These are phyloP conservation scores for Alligator mississippiensis DNA, from an alignment of 2,113 vertebrate genomes.

Conservation along the genomic window DNA sequence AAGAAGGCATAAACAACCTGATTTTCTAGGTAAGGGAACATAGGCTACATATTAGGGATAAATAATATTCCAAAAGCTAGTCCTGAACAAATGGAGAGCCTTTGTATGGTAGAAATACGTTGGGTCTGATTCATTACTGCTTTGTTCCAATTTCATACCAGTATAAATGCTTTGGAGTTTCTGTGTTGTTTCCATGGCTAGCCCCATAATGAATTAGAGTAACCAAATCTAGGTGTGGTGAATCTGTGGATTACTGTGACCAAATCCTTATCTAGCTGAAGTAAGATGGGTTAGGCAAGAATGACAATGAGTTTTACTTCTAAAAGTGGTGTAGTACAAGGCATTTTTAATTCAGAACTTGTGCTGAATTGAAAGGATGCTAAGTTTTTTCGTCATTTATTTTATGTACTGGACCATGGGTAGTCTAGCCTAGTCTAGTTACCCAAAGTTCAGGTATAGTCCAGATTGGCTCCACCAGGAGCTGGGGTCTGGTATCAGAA, in stretches of 20 bases:
- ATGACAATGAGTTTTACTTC: background rate
- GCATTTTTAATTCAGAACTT: background rate
- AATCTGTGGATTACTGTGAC: background rate
- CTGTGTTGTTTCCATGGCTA: background rate
- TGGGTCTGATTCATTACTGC: background rate
- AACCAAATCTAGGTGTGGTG: background rate
- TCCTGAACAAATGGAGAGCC: rapidly evolving
- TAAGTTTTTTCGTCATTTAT: background rate
- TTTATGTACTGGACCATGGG: too few species aligned
- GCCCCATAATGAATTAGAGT: background rate
- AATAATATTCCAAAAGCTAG: background rate
- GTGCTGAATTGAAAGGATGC: background rate
- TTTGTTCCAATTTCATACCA: background rate
- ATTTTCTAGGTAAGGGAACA: background rate
- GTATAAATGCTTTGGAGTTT: background rate
- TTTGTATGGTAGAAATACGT: background rate
- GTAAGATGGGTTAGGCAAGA: background rate
- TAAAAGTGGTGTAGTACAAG: background rate
- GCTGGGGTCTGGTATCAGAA: too few species aligned
- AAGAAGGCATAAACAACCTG: background rate
- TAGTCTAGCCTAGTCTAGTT: too few species aligned
- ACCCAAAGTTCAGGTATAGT: too few species aligned
- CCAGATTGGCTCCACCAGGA: too few species aligned
- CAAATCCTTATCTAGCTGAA: background rate
- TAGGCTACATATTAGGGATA: background rate